Percentiles rank a stretch among this genome's conserved stretches.
Conservation (phyloP, 2,888 invertebrate genomes). For the Hypolimnas misippus region DNA sequence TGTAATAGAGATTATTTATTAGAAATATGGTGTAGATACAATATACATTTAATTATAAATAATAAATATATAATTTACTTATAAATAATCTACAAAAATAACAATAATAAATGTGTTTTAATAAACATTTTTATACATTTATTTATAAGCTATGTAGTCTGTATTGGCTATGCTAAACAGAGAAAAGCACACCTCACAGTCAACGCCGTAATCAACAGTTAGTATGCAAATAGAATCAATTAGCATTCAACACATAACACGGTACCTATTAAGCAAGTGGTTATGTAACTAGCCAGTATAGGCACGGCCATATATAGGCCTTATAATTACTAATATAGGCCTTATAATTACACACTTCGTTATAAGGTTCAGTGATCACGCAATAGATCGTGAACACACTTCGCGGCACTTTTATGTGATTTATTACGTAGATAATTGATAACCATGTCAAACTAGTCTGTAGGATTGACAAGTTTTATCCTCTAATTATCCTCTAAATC, state of each 20-base stretch:
- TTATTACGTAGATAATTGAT: too few relatives aligned
- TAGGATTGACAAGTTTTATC: too few relatives aligned
- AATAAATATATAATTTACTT: too few relatives aligned
- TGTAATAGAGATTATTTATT: too few relatives aligned
- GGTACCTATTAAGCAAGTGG: background rate
- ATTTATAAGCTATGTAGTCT: background rate
- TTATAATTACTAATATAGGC: background rate
- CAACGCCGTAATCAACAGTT: background rate
- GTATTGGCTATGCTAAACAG: too few relatives aligned
- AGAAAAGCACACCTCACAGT: background rate
- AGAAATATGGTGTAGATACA: too few relatives aligned
- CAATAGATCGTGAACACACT: background rate
- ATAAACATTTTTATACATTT: too few relatives aligned
- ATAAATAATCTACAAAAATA: too few relatives aligned
- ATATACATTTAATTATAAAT: too few relatives aligned
- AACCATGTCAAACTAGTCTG: too few relatives aligned
- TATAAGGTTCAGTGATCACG: conserved; percentile 10
- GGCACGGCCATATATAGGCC: conserved; percentile 1
- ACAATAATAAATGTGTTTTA: too few relatives aligned
- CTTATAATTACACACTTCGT: conserved; percentile 2
- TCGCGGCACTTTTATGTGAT: background rate
- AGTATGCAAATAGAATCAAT: background rate
- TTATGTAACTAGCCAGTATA: background rate
- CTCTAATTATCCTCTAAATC: too few relatives aligned
- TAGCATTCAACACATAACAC: conserved; percentile 1